Evolutionary conservation across 2,113 vertebrate genomes (phyloP), one percentile per base, ranked within the genome.

Genomic region (Elephantulus edwardii): DNA sequence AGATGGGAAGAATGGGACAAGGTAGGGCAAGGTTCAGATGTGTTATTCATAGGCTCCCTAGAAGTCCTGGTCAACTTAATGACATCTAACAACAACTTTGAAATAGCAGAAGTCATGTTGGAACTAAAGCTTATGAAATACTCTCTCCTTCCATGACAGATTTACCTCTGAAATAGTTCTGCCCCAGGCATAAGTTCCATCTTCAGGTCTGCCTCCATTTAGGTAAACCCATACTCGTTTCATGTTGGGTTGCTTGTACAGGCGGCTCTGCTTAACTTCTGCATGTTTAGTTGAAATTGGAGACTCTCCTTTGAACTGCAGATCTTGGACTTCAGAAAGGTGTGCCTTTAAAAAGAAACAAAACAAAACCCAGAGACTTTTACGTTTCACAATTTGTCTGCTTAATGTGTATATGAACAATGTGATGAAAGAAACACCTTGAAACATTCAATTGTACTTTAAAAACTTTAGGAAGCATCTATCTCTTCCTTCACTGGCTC

Each of bases 91-190:
- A 14, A 71, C 16, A 79, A 72, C 77, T 38, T 16, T 81, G 24
- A 83, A 79, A 58, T 42, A 33, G 64, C 46, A 78, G 22, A 62
- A 26, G 2, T 33, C 20, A 54, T 40, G 86, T 80, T 68, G 33
- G 42, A 83, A 58, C 9, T 38, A 33, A 83, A 40, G 40, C 2
- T 52, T 38, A 4, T 9, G 22, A 70, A 30, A n/a, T n/a, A n/a
- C n/a, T n/a, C 35, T 75, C 28, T 71, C 50, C 7, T 58, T 75
- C 52, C 58, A 76, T 20, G 83, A 19, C 40, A 52, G 54, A 28
- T 82, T 96, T 96, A 96, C 95, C 94, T 97, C 96, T 89, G 90
- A 77, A 83, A 96, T 89, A 46, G 68, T 95, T 91, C 83, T 95
- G 38, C 96, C 97, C 22, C 62, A 97, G 90, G 92, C 94, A 35